A percentile compares a stretch with the other conserved stretches of the same genome.
Conservation (phyloP, 2,888 invertebrate species). For the Halictus ligatus region DNA sequence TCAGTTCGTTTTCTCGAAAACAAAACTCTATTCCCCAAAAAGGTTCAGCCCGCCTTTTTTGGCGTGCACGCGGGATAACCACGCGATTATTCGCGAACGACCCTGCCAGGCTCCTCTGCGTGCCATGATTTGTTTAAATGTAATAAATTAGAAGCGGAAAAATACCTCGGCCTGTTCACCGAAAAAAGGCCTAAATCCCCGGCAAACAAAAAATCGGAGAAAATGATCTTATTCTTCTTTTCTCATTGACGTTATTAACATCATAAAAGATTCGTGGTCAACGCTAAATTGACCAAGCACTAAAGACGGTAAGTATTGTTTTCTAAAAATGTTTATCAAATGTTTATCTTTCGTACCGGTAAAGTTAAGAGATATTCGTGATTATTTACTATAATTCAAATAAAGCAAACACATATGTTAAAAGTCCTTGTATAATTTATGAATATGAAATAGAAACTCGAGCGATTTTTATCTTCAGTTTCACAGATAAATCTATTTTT, state of each 20-base stretch:
- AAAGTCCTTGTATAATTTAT: neutral
- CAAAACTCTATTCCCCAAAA: conserved; percentile 20
- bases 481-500: neutral
- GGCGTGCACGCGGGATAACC: conserved; percentile 4
- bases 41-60: neutral
- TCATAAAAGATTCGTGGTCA: too few relatives aligned
- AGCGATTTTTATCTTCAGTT: neutral
- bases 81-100: neutral
- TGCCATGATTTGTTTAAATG: conserved; percentile 45
- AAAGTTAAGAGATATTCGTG: too few relatives aligned
- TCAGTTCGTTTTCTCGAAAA: conserved; percentile 43
- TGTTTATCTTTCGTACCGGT: too few relatives aligned
- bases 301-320: neutral
- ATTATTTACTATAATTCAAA: neutral
- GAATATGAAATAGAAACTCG: neutral
- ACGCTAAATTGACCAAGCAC: too few relatives aligned
- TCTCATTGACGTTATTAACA: neutral
- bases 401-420: neutral
- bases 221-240: neutral
- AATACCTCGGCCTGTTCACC: neutral
- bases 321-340: neutral
- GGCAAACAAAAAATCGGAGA: neutral
- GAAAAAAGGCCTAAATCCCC: neutral
- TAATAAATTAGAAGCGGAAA: conserved; percentile 33
- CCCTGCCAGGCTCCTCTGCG: neutral